These are phyloP conservation scores for Serilophus lunatus DNA, from an alignment of 2,113 vertebrate genomes.

Conservation along the genomic window DNA sequence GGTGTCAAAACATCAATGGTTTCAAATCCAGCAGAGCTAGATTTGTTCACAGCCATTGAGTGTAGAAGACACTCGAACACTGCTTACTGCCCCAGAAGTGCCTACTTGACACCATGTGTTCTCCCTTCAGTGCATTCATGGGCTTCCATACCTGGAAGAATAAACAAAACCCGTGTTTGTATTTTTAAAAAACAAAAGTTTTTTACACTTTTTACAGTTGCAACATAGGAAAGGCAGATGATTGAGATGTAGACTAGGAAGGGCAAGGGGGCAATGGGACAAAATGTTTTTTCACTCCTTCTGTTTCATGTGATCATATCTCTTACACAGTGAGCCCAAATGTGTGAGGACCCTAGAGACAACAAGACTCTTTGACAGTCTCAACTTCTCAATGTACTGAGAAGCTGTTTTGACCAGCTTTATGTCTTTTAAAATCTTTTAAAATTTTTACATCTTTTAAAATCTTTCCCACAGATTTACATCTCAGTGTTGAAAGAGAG, in stretches of 20 bases:
- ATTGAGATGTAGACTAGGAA: neutral
- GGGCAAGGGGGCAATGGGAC: neutral
- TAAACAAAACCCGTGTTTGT: fast-evolving
- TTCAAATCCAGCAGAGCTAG: neutral
- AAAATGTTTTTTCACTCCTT: neutral
- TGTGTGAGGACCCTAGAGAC: neutral
- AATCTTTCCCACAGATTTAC: neutral
- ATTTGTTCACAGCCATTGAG: neutral
- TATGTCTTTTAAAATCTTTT: too few relatives aligned
- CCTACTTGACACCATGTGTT: too few relatives aligned
- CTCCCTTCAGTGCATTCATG: neutral
- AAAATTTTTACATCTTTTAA: too few relatives aligned
- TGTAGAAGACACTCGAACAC: neutral
- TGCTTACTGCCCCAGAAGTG: neutral
- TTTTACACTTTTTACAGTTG: neutral
- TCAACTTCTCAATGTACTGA: neutral
- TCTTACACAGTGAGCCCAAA: neutral
- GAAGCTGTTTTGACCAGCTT: neutral
- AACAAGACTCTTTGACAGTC: neutral
- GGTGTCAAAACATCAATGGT: neutral
- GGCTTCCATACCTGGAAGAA: neutral
- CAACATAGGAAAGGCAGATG: neutral
- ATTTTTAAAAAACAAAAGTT: neutral
- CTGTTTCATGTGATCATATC: neutral
- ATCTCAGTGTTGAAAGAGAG: neutral